Evolutionary conservation across 2,797 vertebrate species (phyloP), one percentile per base, ranked within the genome.

Genomic region (Mormyrops attenuatus): DNA sequence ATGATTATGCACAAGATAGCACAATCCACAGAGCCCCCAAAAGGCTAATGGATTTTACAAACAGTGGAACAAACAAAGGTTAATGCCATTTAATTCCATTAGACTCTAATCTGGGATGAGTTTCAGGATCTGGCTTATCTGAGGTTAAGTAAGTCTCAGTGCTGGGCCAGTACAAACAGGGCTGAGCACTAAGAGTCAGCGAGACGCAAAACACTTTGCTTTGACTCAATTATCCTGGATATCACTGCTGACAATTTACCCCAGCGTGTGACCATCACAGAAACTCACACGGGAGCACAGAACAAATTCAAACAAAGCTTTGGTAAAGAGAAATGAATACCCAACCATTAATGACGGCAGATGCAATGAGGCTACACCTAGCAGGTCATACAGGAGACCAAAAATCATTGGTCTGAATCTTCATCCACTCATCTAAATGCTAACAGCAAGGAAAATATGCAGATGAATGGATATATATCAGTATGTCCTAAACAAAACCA

Each of bases 141-240:
- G 88, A 88, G 88, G 88, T 88, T 73, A 73, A 73, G 66, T 50
- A 88, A 80, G 88, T 88, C 66, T 41, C 50, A 38, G 44, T 52
- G 66, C 66, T 38, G 30, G 34, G 80, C 53, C 44, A 44, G 44
- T 55, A 47, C 41, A 89, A 66, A 66, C 55, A 20, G 47, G 38
- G 34, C 34, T 41, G 38, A 8, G 22, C n/a, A 15, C 41, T 26
- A 26, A 49, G 53, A 47, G 7, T 85, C 38, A 55, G 53, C n/a
- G 22, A 82, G 47, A 44, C 11, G 3, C 30, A 22, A 50, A 53
- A n/a, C 30, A 47, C 30, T 34, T 52, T 34, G 85, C 50, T 86
- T 38, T 87, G 52, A 85, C 47, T 80, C 73, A 5, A 50, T 34
- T 87, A 38, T 30, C 17, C 15, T 20, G 26, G 11, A 57, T 57